Evolutionary conservation across 2,888 invertebrate species (phyloP), one percentile per base, ranked within the genome.

Genomic region (Druceiella hillmani): DNA sequence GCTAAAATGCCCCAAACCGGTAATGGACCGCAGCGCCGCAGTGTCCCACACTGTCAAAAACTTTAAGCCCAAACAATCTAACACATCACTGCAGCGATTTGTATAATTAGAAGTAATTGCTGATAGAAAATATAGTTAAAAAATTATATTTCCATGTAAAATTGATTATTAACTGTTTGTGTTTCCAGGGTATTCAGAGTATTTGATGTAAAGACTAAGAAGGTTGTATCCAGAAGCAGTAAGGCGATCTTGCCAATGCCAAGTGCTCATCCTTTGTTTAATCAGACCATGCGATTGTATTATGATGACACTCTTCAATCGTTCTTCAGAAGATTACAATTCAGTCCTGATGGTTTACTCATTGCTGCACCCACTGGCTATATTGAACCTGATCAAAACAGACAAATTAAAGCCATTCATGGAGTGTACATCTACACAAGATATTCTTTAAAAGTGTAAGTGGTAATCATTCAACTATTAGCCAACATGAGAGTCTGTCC

Each of bases 221-320:
- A 81, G 50, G 76, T 85, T 1, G 59, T 77, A 13, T 76, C 79
- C 14, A 70, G 83, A n/a, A 78, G 83, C 40, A 69, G 70, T 43
- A 82, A 81, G 56, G 79, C 81, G 3, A 66, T 69, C 33, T 62
- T 74, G 1, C 65, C 64, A 0, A 61, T 87, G 9, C 69, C 79
- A 0, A 50, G 66, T 1, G 69, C 65, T 1, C 80, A 83, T 53
- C 67, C 75, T 1, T 58, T 84, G 3, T 69, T 78, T 44, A 73
- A 75, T 0, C 77, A 78, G 47, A 68, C 71, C 36, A 74, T 83
- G 9, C 76, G 86, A 20, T 68, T 92, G 28, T 95, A 86, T 62
- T 87, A 92, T 52, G 94, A 95, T 52, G 94, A 94, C 58, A 93
- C 93, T 0, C 73, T 94, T 47, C 89, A 92, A 61, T 91, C 97